These are phyloP conservation scores for Acrocyrtus sp. DNA, from an alignment of 2,888 invertebrate genomes.

Conservation along the genomic window DNA sequence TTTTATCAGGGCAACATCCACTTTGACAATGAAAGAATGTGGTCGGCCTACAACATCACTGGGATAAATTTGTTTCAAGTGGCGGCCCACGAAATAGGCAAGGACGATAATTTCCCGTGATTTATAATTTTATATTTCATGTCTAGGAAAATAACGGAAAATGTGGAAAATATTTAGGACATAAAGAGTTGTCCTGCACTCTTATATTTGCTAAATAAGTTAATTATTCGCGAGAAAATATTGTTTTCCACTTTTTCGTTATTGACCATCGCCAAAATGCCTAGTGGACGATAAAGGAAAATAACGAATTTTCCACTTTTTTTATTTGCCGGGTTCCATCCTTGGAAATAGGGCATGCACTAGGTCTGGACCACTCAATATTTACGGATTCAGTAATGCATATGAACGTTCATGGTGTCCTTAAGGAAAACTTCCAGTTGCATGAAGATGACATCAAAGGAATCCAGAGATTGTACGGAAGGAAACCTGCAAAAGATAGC, in stretches of 20 bases:
- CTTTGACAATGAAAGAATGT: constrained; percentile 44
- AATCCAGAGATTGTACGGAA: constrained; percentile 32
- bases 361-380: constrained; percentile 46
- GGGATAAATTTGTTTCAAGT: constrained; percentile 48
- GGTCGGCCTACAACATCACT: constrained; percentile 28
- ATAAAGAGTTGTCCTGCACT: not conserved
- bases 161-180: not conserved
- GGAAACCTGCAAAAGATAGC: not conserved
- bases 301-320: no score
- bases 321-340: no score
- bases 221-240: no score
- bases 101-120: no score
- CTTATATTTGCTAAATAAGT: no score
- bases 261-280: no score
- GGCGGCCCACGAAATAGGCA: constrained; percentile 46
- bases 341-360: constrained; percentile 56
- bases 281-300: no score
- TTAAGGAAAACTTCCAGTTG: constrained; percentile 23
- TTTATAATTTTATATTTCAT: no score
- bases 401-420: constrained; percentile 10
- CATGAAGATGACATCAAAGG: constrained; percentile 49
- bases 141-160: not conserved
- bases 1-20: constrained; percentile 40
- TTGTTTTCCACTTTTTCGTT: no score
- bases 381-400: constrained; percentile 44